Conservation (phyloP, 2,113 vertebrate genomes). For the Labrus mixtus region DNA sequence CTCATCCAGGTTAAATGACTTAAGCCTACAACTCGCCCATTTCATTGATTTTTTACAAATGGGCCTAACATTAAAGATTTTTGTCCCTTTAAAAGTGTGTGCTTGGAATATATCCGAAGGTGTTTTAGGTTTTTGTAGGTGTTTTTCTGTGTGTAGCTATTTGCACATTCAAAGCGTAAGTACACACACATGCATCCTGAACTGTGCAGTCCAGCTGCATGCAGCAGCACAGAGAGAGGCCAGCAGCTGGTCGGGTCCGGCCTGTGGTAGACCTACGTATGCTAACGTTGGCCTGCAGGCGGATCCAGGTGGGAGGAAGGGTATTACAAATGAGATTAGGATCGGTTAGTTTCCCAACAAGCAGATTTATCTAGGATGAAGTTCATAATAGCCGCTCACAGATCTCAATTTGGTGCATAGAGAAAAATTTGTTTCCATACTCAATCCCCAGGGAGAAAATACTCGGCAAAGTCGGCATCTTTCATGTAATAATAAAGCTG, state of each 20-base stretch:
- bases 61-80: no score
- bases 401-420: neutral
- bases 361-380: slow-evolving; percentile 44
- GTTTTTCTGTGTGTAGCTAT: neutral
- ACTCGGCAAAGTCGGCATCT: neutral
- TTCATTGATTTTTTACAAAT: no score
- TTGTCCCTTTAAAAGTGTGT: no score
- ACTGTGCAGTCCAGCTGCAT: neutral
- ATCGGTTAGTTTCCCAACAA: slow-evolving; percentile 47
- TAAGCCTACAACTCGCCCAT: no score
- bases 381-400: neutral
- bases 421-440: neutral
- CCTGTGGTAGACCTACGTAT: slow-evolving; percentile 17
- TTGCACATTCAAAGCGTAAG: neutral
- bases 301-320: slow-evolving; percentile 54
- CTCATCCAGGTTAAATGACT: no score
- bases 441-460: neutral
- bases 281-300: slow-evolving; percentile 28
- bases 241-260: slow-evolving; percentile 48
- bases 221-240: neutral
- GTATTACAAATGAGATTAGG: slow-evolving; percentile 48
- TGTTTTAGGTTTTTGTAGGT: neutral
- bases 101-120: no score
- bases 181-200: neutral
- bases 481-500: neutral